A percentile compares a stretch with the other conserved stretches of the same genome.
Evolutionary conservation across 2,888 invertebrate genomes (phyloP).

Genomic region (Endotricha flammealis): DNA sequence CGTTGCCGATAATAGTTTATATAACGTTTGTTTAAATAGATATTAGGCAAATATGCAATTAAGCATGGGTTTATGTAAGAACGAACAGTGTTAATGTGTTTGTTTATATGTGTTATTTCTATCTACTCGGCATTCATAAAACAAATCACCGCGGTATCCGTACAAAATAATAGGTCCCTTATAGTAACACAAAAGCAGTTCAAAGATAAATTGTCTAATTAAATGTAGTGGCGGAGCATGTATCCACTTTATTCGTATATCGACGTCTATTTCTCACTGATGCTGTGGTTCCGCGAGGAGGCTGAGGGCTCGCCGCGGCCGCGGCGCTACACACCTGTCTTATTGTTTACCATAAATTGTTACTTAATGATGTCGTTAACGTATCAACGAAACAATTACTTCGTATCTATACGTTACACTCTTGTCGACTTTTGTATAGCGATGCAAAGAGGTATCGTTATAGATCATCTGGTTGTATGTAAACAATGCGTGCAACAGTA

Average conservation of each 20-base stretch:
- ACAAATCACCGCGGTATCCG: constrained; percentile 1
- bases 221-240: constrained; percentile 41
- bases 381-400: constrained; percentile 43
- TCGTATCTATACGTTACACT: constrained; percentile 46
- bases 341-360: constrained; percentile 45
- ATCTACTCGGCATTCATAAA: not conserved
- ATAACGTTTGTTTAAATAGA: constrained; percentile 19
- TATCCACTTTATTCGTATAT: constrained; percentile 55
- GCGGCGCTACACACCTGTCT: constrained; percentile 36
- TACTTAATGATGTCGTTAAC: constrained; percentile 42
- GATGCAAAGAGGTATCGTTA: constrained; percentile 15
- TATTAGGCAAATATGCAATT: constrained; percentile 12
- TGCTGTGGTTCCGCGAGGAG: constrained; percentile 34
- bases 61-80: constrained; percentile 1
- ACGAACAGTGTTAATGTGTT: constrained; percentile 1
- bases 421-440: constrained; percentile 30
- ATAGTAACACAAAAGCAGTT: constrained; percentile 18
- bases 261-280: constrained; percentile 50
- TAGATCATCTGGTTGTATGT: constrained; percentile 34
- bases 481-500: constrained; percentile 32
- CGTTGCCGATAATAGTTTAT: constrained; percentile 18
- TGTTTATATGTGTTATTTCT: not conserved
- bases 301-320: constrained; percentile 28
- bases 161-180: not conserved
- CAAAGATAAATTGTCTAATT: constrained; percentile 54